These are phyloP conservation scores for Etheostoma perlongum DNA, from an alignment of 2,797 vertebrate species.

Conservation along the genomic window DNA sequence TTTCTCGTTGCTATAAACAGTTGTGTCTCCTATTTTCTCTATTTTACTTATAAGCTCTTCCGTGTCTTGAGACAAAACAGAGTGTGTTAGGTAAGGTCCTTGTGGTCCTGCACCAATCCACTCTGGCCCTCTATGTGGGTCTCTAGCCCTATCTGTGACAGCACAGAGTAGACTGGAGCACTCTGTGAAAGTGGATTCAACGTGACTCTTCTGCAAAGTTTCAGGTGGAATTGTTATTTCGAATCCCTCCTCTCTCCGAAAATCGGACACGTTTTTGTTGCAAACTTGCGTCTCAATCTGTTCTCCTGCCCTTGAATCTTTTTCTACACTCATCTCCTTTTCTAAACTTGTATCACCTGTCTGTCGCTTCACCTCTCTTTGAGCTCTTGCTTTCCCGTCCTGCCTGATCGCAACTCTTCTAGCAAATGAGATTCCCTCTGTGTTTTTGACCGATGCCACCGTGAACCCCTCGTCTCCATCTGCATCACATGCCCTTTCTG, in stretches of 20 bases:
- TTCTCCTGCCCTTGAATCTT: conserved; percentile 32
- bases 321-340: conserved; percentile 29
- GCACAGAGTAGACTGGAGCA: conserved; percentile 52
- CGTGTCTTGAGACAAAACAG: conserved; percentile 64
- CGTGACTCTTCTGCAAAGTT: conserved; percentile 20
- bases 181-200: conserved; percentile 64
- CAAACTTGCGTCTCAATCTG: conserved; percentile 32
- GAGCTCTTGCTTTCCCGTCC: conserved; percentile 64
- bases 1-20: conserved; percentile 53
- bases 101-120: conserved; percentile 46
- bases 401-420: conserved; percentile 75
- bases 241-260: conserved; percentile 29
- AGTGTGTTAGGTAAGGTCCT: conserved; percentile 40
- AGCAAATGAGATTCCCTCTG: conserved; percentile 77
- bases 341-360: conserved; percentile 43
- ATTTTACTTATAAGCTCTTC: conserved; percentile 73
- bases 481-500: conserved; percentile 39
- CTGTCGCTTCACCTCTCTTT: conserved; percentile 41
- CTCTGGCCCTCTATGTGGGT: conserved; percentile 46
- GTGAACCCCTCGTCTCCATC: conserved; percentile 76
- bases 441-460: conserved; percentile 72
- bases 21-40: conserved; percentile 64
- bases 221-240: conserved; percentile 30
- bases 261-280: conserved; percentile 32
- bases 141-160: conserved; percentile 31